Conservation (phyloP, 2,888 invertebrate genomes). For the Leucophenga maculata region DNA sequence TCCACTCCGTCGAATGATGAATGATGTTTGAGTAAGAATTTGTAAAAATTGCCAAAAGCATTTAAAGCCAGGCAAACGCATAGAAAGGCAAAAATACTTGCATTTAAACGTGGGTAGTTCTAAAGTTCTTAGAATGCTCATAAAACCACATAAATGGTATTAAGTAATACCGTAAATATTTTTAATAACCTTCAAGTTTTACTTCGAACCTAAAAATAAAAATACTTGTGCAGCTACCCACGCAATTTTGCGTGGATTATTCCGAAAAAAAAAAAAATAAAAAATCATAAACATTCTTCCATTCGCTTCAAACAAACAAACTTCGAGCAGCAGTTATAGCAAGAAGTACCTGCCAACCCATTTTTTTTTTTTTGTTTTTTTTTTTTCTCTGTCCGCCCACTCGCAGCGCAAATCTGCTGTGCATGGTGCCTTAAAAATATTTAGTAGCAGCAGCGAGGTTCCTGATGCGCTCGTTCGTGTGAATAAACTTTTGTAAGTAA, state of each 20-base stretch:
- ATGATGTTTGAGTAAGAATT: constrained; percentile 31
- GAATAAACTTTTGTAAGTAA: constrained; percentile 55
- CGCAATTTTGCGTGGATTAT: too few relatives aligned
- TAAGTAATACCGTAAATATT: too few relatives aligned
- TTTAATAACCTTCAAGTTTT: too few relatives aligned
- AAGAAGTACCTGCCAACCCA: not conserved
- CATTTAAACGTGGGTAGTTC: too few relatives aligned
- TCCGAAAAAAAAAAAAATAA: too few relatives aligned
- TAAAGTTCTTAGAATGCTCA: too few relatives aligned
- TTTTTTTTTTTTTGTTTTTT: too few relatives aligned
- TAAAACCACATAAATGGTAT: too few relatives aligned
- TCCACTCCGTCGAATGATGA: not conserved
- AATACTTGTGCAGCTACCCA: too few relatives aligned
- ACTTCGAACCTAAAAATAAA: too few relatives aligned
- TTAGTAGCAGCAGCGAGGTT: not conserved
- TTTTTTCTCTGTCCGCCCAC: too few relatives aligned
- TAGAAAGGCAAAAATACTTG: not conserved
- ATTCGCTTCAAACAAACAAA: not conserved
- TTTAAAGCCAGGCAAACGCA: constrained; percentile 22
- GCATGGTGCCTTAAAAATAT: not conserved
- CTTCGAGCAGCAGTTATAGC: not conserved
- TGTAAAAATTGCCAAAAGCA: constrained; percentile 40
- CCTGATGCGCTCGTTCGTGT: constrained; percentile 30
- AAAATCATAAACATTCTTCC: too few relatives aligned
- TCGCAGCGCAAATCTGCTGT: not conserved